Conservation (phyloP, 2,113 vertebrate species). For the Saccopteryx bilineata region DNA sequence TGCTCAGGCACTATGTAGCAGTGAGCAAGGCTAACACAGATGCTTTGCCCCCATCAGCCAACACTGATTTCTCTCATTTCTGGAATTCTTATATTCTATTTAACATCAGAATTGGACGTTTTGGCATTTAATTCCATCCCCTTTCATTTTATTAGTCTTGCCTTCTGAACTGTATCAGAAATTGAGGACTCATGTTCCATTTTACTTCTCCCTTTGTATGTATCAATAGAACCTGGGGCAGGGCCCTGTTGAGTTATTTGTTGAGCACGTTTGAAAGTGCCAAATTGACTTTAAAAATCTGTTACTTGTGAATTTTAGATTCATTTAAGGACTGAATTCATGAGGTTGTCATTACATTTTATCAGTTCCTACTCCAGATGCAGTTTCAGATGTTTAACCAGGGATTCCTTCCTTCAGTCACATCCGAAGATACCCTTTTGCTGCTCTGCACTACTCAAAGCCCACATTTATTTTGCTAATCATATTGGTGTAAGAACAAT, state of each 20-base stretch:
- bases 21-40: no score
- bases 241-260: not conserved
- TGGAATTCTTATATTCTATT: not conserved
- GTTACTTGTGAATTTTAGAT: slow-evolving; percentile 40
- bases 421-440: slow-evolving; percentile 13
- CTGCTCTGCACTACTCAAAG: slow-evolving; percentile 19
- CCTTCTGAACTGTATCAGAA: slow-evolving; percentile 1
- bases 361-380: not conserved
- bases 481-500: not conserved
- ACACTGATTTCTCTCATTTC: slow-evolving; percentile 45
- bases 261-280: not conserved
- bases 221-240: not conserved
- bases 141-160: not conserved
- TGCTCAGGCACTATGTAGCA: no score
- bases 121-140: not conserved
- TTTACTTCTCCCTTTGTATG: not conserved
- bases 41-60: not conserved
- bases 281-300: not conserved
- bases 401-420: not conserved
- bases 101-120: not conserved
- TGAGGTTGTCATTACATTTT: not conserved
- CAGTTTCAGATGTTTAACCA: slow-evolving; percentile 36
- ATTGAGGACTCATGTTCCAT: not conserved
- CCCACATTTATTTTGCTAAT: slow-evolving; percentile 50
- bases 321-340: not conserved